phyloP scores from a whole-genome alignment of 2,113 vertebrate species.

The Pachyramphus minor region DNA sequence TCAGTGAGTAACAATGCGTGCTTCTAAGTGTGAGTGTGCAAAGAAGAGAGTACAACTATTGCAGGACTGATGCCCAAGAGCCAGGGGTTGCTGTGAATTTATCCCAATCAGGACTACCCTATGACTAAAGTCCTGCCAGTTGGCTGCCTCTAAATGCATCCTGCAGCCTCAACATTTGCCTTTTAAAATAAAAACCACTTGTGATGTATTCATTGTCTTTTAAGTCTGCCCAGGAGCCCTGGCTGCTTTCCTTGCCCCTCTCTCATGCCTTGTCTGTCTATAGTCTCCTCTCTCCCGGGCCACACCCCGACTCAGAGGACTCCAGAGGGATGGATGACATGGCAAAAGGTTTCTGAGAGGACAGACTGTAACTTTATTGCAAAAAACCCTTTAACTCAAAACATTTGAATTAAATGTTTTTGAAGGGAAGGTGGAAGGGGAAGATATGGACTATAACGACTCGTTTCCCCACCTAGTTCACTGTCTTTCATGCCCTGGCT shows the following conservation, averaged over 20 bases:
- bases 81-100: constrained; percentile 26
- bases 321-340: not conserved
- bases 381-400: not conserved
- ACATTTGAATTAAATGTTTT: not conserved
- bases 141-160: constrained; percentile 27
- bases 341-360: not conserved
- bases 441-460: not conserved
- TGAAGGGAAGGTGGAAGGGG: not conserved
- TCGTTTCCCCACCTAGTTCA: not conserved
- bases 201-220: constrained; percentile 52
- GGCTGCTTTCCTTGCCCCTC: not conserved
- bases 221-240: constrained; percentile 35
- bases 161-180: constrained; percentile 35
- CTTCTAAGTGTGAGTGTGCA: not conserved
- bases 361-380: not conserved
- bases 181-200: constrained; percentile 52
- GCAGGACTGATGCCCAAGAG: not conserved
- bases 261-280: not conserved
- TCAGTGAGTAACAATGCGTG: not conserved
- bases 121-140: constrained; percentile 58
- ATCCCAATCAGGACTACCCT: not conserved
- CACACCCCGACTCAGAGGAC: not conserved
- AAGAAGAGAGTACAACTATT: not conserved
- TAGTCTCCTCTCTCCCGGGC: not conserved
- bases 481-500: not conserved